Conservation (phyloP, 2,797 vertebrate species). For the Clarias fuscus region DNA sequence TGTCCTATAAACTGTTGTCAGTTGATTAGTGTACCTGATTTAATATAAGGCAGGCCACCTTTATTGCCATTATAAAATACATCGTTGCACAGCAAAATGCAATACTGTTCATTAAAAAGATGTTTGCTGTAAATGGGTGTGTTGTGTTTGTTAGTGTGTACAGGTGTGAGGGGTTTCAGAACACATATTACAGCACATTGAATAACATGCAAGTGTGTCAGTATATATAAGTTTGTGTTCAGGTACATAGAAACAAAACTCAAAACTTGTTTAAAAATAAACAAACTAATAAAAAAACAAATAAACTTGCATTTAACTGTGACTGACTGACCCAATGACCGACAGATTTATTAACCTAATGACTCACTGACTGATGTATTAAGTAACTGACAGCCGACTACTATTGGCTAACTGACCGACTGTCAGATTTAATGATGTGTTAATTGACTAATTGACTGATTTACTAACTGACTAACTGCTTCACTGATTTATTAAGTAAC, state of each 20-base stretch:
- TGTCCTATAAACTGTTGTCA: background rate
- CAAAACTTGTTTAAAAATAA: background rate
- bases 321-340: background rate
- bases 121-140: background rate
- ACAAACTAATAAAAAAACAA: background rate
- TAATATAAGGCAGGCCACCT: background rate
- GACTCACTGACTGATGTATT: background rate
- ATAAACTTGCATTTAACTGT: background rate
- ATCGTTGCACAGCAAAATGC: background rate
- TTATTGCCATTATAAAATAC: background rate
- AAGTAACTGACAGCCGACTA: background rate
- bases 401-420: background rate
- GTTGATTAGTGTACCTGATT: background rate
- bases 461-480: background rate
- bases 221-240: background rate
- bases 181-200: background rate
- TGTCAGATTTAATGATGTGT: background rate
- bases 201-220: background rate
- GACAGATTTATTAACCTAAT: no score
- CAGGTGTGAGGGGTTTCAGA: background rate
- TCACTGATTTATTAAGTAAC: background rate
- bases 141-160: background rate
- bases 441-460: background rate
- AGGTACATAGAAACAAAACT: background rate
- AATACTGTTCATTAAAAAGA: background rate